Evolutionary conservation across 2,797 vertebrate genomes (phyloP).

Genomic region (Dendrocincla fuliginosa): DNA sequence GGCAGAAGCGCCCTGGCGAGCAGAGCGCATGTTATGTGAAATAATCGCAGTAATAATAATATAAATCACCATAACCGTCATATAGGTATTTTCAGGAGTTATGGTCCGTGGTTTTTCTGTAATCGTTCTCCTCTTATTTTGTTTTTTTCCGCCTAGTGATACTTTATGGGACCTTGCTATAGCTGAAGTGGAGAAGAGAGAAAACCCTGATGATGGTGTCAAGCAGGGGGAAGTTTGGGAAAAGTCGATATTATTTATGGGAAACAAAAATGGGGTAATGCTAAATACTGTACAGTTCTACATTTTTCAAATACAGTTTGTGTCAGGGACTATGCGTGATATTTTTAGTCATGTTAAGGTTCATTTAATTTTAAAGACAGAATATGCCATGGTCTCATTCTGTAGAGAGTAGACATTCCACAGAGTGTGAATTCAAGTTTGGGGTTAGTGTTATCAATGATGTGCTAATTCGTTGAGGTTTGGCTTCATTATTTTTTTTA

Average conservation of each 20-base stretch:
- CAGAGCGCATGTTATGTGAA: not conserved
- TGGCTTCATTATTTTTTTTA: not conserved
- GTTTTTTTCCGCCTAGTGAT: conserved; percentile 76
- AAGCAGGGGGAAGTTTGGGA: conserved; percentile 75
- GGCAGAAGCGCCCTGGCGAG: not conserved
- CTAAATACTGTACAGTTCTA: not conserved
- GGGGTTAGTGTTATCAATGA: not conserved
- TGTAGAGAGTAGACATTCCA: not conserved
- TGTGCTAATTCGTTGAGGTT: not conserved
- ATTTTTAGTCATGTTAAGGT: not conserved
- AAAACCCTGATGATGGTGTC: conserved; percentile 49
- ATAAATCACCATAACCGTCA: not conserved
- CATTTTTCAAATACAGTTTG: not conserved
- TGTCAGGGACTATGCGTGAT: not conserved
- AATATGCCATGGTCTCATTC: not conserved
- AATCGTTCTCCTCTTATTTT: not conserved
- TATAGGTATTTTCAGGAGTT: not conserved
- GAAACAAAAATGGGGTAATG: conserved; percentile 90
- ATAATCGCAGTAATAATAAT: not conserved
- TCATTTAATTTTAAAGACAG: not conserved
- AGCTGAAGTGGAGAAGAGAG: conserved; percentile 80
- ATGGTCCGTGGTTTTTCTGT: not conserved
- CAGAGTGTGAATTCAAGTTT: not conserved
- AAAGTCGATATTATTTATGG: conserved; percentile 88
- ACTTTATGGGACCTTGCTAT: conserved; percentile 92